Conservation (phyloP, 2,113 vertebrate genomes). For the Vanacampus margaritifer region DNA sequence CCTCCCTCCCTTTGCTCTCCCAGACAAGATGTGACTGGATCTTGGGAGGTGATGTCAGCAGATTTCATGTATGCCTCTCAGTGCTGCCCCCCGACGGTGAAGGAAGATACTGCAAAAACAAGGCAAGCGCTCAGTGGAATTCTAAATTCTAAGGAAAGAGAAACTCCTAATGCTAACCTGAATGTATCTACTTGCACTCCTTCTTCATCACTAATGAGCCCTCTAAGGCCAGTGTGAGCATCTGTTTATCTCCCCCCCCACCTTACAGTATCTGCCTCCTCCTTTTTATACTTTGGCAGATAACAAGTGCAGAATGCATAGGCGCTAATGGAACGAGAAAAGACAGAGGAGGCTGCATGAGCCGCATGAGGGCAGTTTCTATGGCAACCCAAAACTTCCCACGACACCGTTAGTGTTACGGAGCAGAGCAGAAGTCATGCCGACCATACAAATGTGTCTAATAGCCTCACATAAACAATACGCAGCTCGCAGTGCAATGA, state of each 20-base stretch:
- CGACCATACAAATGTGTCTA: slow-evolving; percentile 9
- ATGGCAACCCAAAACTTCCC: slow-evolving; percentile 57
- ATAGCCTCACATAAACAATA: neutral
- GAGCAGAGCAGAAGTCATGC: slow-evolving; percentile 46
- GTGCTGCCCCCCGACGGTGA: slow-evolving; percentile 55
- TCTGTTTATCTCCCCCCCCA: slow-evolving; percentile 20
- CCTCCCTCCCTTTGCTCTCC: slow-evolving; percentile 20
- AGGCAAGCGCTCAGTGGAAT: neutral
- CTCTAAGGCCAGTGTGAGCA: slow-evolving; percentile 11
- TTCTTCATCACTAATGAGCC: slow-evolving; percentile 10
- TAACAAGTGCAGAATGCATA: neutral
- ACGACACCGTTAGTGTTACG: slow-evolving; percentile 12
- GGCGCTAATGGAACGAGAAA: slow-evolving; percentile 9
- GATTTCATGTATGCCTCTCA: slow-evolving; percentile 51
- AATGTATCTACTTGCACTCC: slow-evolving; percentile 12
- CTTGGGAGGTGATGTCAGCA: slow-evolving; percentile 77
- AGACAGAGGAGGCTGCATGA: slow-evolving; percentile 24
- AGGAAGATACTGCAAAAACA: slow-evolving; percentile 66
- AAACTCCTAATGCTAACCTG: slow-evolving; percentile 17
- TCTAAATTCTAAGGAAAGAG: neutral
- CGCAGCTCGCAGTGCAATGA: neutral
- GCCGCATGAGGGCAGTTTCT: slow-evolving; percentile 44
- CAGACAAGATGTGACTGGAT: slow-evolving; percentile 64
- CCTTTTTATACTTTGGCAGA: slow-evolving; percentile 1
- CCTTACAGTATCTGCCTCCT: slow-evolving; percentile 1